Conservation (phyloP, 2,113 vertebrate species). For the Propithecus coquereli region DNA sequence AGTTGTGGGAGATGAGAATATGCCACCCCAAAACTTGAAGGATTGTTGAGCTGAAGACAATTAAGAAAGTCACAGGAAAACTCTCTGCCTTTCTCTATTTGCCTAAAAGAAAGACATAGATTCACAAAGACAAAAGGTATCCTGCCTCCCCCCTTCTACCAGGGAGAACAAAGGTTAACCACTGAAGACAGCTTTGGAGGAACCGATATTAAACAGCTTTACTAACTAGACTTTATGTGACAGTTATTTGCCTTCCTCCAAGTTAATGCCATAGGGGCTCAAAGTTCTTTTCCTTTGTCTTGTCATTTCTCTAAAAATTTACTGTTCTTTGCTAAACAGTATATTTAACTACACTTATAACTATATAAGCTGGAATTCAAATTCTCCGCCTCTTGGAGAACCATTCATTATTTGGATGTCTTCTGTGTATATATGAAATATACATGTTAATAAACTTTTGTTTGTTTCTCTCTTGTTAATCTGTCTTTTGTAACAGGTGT, state of each 20-base stretch:
- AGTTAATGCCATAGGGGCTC: background rate
- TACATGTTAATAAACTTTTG: background rate
- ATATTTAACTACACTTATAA: too few relatives aligned
- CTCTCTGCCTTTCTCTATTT: background rate
- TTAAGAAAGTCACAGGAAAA: background rate
- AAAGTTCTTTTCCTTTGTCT: background rate
- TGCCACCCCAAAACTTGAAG: background rate
- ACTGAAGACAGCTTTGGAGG: background rate
- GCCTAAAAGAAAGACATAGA: background rate
- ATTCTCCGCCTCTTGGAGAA: background rate
- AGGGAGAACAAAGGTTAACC: background rate
- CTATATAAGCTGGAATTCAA: background rate
- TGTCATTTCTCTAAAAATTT: background rate
- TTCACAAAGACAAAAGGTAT: background rate
- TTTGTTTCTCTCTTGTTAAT: background rate
- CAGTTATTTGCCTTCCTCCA: background rate
- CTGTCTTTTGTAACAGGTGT: background rate
- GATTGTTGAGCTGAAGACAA: background rate
- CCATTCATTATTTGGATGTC: background rate
- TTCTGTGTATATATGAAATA: too few relatives aligned
- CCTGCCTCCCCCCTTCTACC: background rate
- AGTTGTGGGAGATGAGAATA: background rate
- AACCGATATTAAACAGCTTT: background rate
- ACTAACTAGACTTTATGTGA: background rate
- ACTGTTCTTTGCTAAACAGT: background rate